Evolutionary conservation across 2,888 invertebrate species (phyloP).

Genomic region (Portevinia maculata): DNA sequence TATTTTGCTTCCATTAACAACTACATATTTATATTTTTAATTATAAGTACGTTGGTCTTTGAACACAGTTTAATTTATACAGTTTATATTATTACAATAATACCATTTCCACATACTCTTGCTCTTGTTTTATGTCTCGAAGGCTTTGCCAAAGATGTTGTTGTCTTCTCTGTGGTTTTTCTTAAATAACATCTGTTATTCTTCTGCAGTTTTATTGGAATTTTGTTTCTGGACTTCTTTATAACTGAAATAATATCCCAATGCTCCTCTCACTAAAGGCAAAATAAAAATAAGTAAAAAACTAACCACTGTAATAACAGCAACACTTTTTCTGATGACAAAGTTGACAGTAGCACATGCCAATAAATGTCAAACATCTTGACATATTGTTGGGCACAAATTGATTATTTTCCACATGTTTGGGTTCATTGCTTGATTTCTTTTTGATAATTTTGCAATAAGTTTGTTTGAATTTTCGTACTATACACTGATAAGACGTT

Average conservation of each 20-base stretch:
- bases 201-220: background rate
- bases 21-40: no score
- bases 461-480: slow-evolving; percentile 7
- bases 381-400: slow-evolving; percentile 7
- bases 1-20: no score
- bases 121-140: background rate
- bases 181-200: background rate
- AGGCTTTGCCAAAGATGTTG: background rate
- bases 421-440: background rate
- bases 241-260: slow-evolving; percentile 19
- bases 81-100: no score
- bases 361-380: slow-evolving; percentile 45
- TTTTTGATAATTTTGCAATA: background rate
- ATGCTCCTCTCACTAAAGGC: slow-evolving; percentile 30
- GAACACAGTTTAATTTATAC: background rate
- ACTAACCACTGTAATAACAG: slow-evolving; percentile 26
- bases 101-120: slow-evolving; percentile 22
- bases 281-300: slow-evolving; percentile 34
- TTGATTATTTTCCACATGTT: background rate
- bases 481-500: background rate
- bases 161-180: background rate
- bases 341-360: slow-evolving; percentile 21
- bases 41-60: no score
- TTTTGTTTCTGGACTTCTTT: background rate
- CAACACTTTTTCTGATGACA: slow-evolving; percentile 31